These are phyloP conservation scores for Caenorhabditis uteleia DNA, from an alignment of 2,888 invertebrate species.

Conservation along the genomic window DNA sequence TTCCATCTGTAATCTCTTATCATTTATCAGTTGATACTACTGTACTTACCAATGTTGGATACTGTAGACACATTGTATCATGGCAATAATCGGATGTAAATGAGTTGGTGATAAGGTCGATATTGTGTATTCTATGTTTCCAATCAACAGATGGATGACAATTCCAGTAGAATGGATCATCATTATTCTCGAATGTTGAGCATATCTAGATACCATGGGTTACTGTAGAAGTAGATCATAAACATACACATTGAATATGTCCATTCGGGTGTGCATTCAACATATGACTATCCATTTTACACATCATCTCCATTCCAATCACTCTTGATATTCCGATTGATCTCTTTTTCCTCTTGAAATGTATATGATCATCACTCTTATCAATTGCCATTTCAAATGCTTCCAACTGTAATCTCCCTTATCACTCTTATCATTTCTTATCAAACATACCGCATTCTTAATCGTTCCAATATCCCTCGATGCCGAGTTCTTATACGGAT, in stretches of 20 bases:
- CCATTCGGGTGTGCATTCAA: slow-evolving; percentile 21
- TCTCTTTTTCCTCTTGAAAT: slow-evolving; percentile 18
- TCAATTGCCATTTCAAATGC: slow-evolving; percentile 60
- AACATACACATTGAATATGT: slow-evolving; percentile 32
- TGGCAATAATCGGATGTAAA: slow-evolving; percentile 33
- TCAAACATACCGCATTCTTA: slow-evolving; percentile 53
- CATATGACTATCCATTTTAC: slow-evolving; percentile 22
- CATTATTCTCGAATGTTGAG: slow-evolving; percentile 26
- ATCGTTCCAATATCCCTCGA: slow-evolving; percentile 58
- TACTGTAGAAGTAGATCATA: background rate
- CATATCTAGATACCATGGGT: slow-evolving; percentile 39
- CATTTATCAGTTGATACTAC: background rate
- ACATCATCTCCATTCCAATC: slow-evolving; percentile 14
- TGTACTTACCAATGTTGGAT: slow-evolving; percentile 8
- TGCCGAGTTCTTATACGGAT: slow-evolving; percentile 67
- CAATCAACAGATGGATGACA: slow-evolving; percentile 36
- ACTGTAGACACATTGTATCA: slow-evolving; percentile 26
- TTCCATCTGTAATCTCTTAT: slow-evolving; percentile 15
- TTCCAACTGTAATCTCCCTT: slow-evolving; percentile 48
- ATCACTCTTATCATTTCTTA: background rate
- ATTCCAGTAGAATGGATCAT: slow-evolving; percentile 37
- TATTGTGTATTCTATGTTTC: slow-evolving; percentile 22
- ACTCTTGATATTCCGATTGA: slow-evolving; percentile 5
- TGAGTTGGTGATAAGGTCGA: no score
- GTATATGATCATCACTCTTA: slow-evolving; percentile 18